A percentile compares a stretch with the other conserved stretches of the same genome.
Conservation (phyloP, 2,888 invertebrate species). For the Monoplex corrugatus region DNA sequence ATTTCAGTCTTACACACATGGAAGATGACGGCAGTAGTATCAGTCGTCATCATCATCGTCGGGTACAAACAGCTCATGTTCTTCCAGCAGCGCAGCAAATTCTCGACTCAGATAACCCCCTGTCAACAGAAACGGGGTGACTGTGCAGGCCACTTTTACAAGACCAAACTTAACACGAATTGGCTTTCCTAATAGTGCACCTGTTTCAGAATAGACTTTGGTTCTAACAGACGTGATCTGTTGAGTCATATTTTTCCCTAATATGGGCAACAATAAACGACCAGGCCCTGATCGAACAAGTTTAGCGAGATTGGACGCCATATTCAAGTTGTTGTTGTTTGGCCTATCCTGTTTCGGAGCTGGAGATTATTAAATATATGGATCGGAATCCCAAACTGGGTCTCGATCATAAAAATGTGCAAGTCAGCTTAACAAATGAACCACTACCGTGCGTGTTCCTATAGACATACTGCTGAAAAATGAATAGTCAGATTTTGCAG, state of each 20-base stretch:
- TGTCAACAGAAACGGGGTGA: slow-evolving; percentile 90
- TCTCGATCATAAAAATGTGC: too few relatives aligned
- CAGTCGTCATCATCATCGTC: slow-evolving; percentile 96
- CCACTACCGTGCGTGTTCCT: too few relatives aligned
- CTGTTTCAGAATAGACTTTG: slow-evolving; percentile 84
- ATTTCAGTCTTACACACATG: too few relatives aligned
- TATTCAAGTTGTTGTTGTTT: slow-evolving; percentile 59
- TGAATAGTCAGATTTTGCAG: too few relatives aligned
- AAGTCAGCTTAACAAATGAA: too few relatives aligned
- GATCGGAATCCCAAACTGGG: too few relatives aligned
- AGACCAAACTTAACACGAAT: slow-evolving; percentile 87
- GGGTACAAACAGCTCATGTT: slow-evolving; percentile 97
- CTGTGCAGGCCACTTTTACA: slow-evolving; percentile 83
- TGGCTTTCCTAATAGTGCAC: slow-evolving; percentile 87
- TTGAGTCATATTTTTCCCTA: background rate
- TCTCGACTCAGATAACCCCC: slow-evolving; percentile 96
- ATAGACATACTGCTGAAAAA: too few relatives aligned
- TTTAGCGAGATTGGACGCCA: slow-evolving; percentile 58
- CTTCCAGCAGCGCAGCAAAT: slow-evolving; percentile 96
- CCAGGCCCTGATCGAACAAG: background rate
- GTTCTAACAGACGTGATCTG: slow-evolving; percentile 52
- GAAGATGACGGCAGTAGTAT: background rate
- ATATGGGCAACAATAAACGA: slow-evolving; percentile 9
- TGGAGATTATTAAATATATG: too few relatives aligned
- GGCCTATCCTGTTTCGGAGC: too few relatives aligned